phyloP scores from a whole-genome alignment of 2,797 vertebrate genomes.

The Ciconia nigra region DNA sequence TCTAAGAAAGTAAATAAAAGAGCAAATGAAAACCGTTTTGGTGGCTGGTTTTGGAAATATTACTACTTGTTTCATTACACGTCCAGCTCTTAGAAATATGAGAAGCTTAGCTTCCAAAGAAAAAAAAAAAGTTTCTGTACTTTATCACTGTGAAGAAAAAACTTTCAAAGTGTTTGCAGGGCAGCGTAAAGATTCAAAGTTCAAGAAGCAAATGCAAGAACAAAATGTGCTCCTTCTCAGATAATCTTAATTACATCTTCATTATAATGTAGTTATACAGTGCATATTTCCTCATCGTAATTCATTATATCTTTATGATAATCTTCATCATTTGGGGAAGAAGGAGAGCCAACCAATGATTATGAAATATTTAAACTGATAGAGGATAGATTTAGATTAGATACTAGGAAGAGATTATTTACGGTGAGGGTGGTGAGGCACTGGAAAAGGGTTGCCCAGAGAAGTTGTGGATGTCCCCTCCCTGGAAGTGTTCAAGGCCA shows the following conservation, averaged over 20 bases:
- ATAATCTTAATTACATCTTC: background rate
- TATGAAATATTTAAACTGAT: background rate
- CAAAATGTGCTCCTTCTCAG: background rate
- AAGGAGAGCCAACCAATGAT: background rate
- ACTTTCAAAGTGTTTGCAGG: background rate
- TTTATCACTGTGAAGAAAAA: background rate
- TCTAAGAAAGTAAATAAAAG: background rate
- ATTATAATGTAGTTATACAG: background rate
- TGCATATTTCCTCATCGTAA: background rate
- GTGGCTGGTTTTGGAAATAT: background rate
- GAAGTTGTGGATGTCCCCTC: background rate
- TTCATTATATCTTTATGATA: background rate
- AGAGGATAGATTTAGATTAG: background rate
- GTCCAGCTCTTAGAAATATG: background rate
- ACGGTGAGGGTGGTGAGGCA: background rate
- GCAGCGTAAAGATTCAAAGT: background rate
- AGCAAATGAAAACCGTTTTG: background rate
- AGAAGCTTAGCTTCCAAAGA: background rate
- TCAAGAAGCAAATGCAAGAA: background rate
- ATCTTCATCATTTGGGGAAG: background rate
- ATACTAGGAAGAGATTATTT: background rate
- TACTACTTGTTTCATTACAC: background rate
- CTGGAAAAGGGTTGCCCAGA: background rate
- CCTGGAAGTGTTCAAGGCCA: background rate
- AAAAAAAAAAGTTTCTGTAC: background rate